A percentile compares a stretch with the other conserved stretches of the same genome.
phyloP scores from a whole-genome alignment of 2,797 vertebrate species.

The Syngnathus rostellatus region DNA sequence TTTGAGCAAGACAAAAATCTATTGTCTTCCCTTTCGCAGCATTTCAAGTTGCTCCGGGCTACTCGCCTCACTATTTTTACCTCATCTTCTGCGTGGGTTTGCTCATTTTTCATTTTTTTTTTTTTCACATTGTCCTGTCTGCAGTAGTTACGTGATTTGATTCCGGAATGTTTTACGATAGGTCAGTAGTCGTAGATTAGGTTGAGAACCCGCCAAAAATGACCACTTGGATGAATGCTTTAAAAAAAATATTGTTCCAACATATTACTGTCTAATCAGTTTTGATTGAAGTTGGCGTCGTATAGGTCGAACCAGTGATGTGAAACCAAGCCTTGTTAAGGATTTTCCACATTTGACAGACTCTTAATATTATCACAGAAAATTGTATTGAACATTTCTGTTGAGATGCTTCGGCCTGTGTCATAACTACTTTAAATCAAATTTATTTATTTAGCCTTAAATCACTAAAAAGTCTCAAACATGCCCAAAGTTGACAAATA shows the following conservation, averaged over 20 bases:
- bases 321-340: background rate
- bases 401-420: background rate
- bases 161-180: no score
- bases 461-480: no score
- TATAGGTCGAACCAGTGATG: no score
- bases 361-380: background rate
- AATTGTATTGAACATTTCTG: background rate
- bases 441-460: background rate
- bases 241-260: background rate
- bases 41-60: slow-evolving; percentile 37
- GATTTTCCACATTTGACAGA: background rate
- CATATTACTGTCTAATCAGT: background rate
- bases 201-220: background rate
- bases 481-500: no score
- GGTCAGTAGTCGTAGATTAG: background rate
- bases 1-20: slow-evolving; percentile 16
- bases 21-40: slow-evolving; percentile 27
- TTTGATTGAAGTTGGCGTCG: background rate
- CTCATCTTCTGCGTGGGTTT: background rate
- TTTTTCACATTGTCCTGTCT: background rate
- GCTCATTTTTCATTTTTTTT: background rate
- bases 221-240: no score
- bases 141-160: background rate
- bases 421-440: background rate
- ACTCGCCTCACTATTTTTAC: slow-evolving; percentile 29